A percentile compares a stretch with the other conserved stretches of the same genome.
These are phyloP conservation scores for Varanus komodoensis DNA, from an alignment of 2,113 vertebrate genomes.

Conservation along the genomic window DNA sequence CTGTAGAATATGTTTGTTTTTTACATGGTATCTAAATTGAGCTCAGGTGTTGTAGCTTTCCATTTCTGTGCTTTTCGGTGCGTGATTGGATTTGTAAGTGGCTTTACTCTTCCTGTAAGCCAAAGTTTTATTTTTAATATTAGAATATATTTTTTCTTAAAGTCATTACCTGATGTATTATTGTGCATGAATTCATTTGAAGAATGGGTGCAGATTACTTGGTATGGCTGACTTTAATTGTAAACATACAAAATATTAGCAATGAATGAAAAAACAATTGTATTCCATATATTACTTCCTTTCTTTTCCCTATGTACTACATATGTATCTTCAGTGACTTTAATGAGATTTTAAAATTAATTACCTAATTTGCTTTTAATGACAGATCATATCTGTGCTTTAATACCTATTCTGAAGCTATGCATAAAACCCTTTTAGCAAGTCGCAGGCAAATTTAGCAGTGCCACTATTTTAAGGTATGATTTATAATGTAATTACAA, in stretches of 20 bases:
- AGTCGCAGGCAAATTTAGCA: constrained; percentile 10
- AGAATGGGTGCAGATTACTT: background rate
- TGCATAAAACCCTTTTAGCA: background rate
- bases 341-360: background rate
- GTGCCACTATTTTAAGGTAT: background rate
- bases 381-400: background rate
- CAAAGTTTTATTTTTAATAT: too few species aligned
- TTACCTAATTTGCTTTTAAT: background rate
- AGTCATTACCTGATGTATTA: background rate
- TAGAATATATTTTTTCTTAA: background rate
- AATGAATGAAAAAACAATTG: background rate
- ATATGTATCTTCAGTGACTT: background rate
- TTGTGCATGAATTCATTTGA: background rate
- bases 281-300: background rate
- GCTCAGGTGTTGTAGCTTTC: too few species aligned
- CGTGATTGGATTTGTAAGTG: too few species aligned
- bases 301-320: background rate
- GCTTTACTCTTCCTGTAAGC: too few species aligned
- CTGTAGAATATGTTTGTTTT: too few species aligned
- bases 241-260: background rate
- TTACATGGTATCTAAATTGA: too few species aligned
- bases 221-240: background rate
- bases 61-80: too few species aligned
- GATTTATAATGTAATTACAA: background rate
- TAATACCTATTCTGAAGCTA: background rate